Conservation (phyloP, 2,797 vertebrate genomes). For the Enoplosus armatus region DNA sequence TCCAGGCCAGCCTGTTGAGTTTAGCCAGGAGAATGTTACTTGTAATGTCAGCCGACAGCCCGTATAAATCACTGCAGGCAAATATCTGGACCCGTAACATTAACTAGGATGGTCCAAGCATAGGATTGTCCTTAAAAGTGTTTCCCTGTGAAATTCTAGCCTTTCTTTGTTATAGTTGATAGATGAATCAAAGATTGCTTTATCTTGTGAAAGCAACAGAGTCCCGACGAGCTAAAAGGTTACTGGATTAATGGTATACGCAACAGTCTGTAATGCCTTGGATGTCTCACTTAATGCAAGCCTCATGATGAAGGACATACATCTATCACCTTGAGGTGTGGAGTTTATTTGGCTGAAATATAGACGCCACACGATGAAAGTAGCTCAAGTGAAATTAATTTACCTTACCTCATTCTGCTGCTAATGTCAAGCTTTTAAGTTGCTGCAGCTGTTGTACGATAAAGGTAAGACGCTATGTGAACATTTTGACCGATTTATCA, state of each 20-base stretch:
- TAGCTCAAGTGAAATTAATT: constrained; percentile 14
- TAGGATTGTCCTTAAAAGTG: constrained; percentile 23
- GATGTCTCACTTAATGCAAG: constrained; percentile 40
- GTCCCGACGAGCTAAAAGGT: constrained; percentile 41
- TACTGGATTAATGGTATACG: constrained; percentile 34
- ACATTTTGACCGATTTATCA: constrained; percentile 20
- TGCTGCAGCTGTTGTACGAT: constrained; percentile 44
- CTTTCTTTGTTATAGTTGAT: constrained; percentile 41
- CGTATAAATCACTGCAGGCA: constrained; percentile 48
- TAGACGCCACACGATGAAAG: constrained; percentile 25
- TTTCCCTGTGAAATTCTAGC: constrained; percentile 54
- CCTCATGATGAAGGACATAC: constrained; percentile 32
- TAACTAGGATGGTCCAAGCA: constrained; percentile 37
- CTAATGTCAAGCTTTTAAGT: constrained; percentile 25
- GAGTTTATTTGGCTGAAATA: constrained; percentile 41
- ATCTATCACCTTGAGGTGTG: constrained; percentile 38
- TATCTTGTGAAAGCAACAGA: constrained; percentile 47
- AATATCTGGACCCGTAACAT: constrained; percentile 44
- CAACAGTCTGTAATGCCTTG: constrained; percentile 36
- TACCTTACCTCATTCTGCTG: constrained; percentile 3
- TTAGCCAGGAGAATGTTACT: constrained; percentile 46
- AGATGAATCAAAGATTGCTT: constrained; percentile 45
- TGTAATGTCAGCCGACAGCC: constrained; percentile 46
- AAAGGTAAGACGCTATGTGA: constrained; percentile 1
- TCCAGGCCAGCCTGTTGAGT: constrained; percentile 55